These are phyloP conservation scores for Drosophila buzzatii DNA, from an alignment of 2,888 invertebrate genomes.

Conservation along the genomic window DNA sequence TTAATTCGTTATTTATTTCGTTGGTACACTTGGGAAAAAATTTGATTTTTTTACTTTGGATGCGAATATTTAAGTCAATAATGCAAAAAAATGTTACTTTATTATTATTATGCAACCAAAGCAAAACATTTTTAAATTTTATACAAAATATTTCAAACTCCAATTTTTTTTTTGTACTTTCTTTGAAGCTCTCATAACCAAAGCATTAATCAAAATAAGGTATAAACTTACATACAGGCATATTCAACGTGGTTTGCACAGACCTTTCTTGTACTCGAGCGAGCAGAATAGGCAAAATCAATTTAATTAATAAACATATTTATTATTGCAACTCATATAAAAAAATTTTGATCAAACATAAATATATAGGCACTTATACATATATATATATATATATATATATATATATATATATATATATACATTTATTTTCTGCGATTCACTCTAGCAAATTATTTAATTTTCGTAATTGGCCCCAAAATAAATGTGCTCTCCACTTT, in stretches of 20 bases:
- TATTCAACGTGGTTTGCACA: neutral
- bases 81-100: too few species aligned
- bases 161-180: too few species aligned
- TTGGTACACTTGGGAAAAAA: too few species aligned
- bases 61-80: too few species aligned
- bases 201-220: neutral
- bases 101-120: too few species aligned
- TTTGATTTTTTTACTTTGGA: too few species aligned
- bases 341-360: constrained; percentile 8
- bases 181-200: too few species aligned
- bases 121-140: too few species aligned
- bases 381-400: too few species aligned
- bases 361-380: neutral
- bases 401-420: too few species aligned
- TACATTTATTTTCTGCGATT: constrained; percentile 19
- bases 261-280: neutral
- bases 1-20: too few species aligned
- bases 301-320: neutral
- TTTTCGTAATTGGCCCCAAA: constrained; percentile 55
- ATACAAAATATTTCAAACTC: too few species aligned
- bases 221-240: neutral
- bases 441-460: constrained; percentile 57
- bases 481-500: constrained; percentile 51
- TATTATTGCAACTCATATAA: neutral
- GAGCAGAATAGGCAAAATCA: neutral